phyloP scores from a whole-genome alignment of 2,888 invertebrate genomes.

The Chromoteleia sp. region DNA sequence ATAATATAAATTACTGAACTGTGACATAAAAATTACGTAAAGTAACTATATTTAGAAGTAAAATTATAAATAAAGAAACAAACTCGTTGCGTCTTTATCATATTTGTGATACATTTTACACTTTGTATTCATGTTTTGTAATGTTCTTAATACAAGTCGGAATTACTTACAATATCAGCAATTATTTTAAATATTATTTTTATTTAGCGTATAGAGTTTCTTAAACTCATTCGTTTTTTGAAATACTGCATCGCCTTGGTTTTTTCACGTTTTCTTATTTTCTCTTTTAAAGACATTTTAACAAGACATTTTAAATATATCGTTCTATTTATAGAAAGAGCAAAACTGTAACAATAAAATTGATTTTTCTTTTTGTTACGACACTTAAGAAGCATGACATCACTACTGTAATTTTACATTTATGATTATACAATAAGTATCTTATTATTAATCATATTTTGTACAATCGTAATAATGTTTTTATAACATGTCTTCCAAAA shows the following conservation, averaged over 20 bases:
- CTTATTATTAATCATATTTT: neutral
- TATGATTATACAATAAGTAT: slow-evolving; percentile 8
- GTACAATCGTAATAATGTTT: neutral
- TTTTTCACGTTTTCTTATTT: too few species aligned
- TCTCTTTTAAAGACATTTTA: too few species aligned
- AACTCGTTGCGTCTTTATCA: too few species aligned
- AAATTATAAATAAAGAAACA: neutral
- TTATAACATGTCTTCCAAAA: neutral
- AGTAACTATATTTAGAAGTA: neutral
- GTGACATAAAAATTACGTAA: slow-evolving; percentile 29
- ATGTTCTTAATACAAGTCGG: too few species aligned
- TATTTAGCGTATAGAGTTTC: too few species aligned
- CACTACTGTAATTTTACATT: neutral
- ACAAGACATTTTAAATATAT: too few species aligned
- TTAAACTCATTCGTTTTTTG: too few species aligned
- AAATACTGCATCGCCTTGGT: too few species aligned
- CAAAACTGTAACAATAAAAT: neutral
- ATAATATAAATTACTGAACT: slow-evolving; percentile 14
- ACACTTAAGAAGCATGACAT: slow-evolving; percentile 7
- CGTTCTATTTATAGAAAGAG: neutral
- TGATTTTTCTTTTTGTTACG: neutral
- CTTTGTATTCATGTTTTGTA: too few species aligned
- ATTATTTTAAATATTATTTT: too few species aligned
- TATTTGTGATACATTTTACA: too few species aligned
- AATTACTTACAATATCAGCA: too few species aligned